phyloP scores from a whole-genome alignment of 2,797 vertebrate genomes.

The Coregonus sp. region DNA sequence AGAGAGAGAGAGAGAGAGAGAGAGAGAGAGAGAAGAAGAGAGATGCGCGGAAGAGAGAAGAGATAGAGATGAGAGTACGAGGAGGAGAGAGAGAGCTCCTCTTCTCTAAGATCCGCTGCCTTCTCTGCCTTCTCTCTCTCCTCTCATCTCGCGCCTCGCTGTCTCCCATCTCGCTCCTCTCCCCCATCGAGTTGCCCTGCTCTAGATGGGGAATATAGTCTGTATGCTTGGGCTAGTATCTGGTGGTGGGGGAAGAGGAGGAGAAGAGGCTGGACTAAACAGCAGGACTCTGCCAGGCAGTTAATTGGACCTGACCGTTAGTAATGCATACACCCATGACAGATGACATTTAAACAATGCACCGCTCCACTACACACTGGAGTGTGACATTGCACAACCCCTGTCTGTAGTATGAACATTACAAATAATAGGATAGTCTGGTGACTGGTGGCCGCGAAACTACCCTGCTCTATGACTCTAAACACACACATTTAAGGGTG shows the following conservation, averaged over 20 bases:
- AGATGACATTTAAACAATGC: slow-evolving; percentile 36
- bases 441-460: slow-evolving; percentile 7
- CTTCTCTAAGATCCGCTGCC: no score
- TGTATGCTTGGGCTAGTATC: no score
- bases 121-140: no score
- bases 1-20: background rate
- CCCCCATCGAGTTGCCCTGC: no score
- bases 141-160: no score
- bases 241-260: no score
- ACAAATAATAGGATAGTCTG: slow-evolving; percentile 10
- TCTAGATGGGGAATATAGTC: no score
- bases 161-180: no score
- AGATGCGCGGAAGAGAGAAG: no score
- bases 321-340: slow-evolving; percentile 23
- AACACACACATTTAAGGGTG: background rate
- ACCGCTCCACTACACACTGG: background rate
- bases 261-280: background rate
- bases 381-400: slow-evolving; percentile 3
- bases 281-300: slow-evolving; percentile 6
- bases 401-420: slow-evolving; percentile 9
- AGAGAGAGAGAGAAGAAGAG: background rate
- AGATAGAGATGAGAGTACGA: no score
- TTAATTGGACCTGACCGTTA: slow-evolving; percentile 40
- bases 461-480: background rate
- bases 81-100: no score